Base-by-base conservation (phyloP, 2,113 vertebrate species). In the Plestiodon gilberti region DNA sequence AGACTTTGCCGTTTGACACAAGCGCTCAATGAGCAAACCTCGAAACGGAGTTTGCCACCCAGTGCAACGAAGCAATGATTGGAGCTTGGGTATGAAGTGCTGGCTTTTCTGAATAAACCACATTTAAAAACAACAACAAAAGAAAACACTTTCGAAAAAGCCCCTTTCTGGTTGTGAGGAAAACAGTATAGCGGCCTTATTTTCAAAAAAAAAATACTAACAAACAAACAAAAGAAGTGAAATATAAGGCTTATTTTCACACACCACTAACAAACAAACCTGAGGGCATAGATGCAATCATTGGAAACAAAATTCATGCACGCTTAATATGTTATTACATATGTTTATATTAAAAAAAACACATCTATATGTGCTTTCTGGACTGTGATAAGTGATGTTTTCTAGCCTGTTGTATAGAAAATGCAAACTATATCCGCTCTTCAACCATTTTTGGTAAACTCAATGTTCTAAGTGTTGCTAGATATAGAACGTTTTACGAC, bases 301-400 rank as follows among this genome's bases (percentile, higher is more conserved):
- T 93, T 97, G 94, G 96, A 96, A 97, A 98, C 96, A 97, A 98
- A 97, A 97, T 98, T 98, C 97, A 98, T 99, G 98, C 98, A 99
- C 98, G 98, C 97, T 98, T 97, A 98, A 96, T 98, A 98, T 98
- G 98, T 98, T 98, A 99, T 97, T 98, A 98, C 98, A 98, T 98
- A 98, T 98, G 98, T 99, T 99, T 98, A 98, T 99, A 99, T 98
- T 98, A 97, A 95, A 98, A 97, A 98, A 98, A 95, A 98, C 97
- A 98, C 98, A 99, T 99, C 98, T 99, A 98, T 98, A 98, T 99
- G 98, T 99, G 98, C 98, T 99, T 99, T 99, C 98, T 99, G 98
- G 97, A 99, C 98, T 98, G 99, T 99, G 98, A 98, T 97, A 98
- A 98, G 98, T 99, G 98, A 98, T 97, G 98, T 99, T 99, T 99